phyloP scores from a whole-genome alignment of 2,113 vertebrate species.

The Xyrauchen texanus region DNA sequence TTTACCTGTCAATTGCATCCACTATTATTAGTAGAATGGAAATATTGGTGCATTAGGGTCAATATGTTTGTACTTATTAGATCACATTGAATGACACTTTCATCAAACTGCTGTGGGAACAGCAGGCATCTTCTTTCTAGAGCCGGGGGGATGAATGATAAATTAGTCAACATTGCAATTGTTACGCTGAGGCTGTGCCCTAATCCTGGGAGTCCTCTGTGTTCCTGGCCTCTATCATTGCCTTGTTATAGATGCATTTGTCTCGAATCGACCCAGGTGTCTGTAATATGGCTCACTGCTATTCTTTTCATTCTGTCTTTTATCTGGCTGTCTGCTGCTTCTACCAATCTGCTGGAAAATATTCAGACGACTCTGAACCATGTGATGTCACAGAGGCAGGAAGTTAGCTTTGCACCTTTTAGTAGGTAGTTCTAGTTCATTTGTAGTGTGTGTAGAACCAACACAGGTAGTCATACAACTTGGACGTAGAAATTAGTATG shows the following conservation, averaged over 20 bases:
- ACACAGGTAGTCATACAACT: too few species aligned
- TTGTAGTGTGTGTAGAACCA: too few species aligned
- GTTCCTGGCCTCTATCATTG: slow-evolving; percentile 61
- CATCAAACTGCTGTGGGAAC: slow-evolving; percentile 2
- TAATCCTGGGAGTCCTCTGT: slow-evolving; percentile 56
- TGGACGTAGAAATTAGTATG: too few species aligned
- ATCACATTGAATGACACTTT: slow-evolving; percentile 19
- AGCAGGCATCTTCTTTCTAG: slow-evolving; percentile 45
- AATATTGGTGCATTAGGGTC: slow-evolving; percentile 56
- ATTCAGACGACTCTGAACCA: not conserved
- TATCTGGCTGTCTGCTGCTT: slow-evolving; percentile 26
- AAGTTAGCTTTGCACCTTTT: not conserved
- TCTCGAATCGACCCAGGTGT: slow-evolving; percentile 65
- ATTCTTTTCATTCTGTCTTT: slow-evolving; percentile 49
- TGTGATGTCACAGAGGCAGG: not conserved
- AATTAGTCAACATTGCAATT: slow-evolving; percentile 69
- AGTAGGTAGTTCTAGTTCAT: too few species aligned
- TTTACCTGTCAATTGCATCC: slow-evolving; percentile 55
- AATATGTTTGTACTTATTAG: slow-evolving; percentile 53
- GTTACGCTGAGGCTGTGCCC: slow-evolving; percentile 49
- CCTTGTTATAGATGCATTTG: slow-evolving; percentile 71
- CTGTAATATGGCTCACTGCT: slow-evolving; percentile 53
- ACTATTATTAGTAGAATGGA: slow-evolving; percentile 46
- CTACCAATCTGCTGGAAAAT: slow-evolving; percentile 29
- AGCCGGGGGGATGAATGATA: slow-evolving; percentile 49